Conservation (phyloP, 2,113 vertebrate species). For the Cavia porcellus region DNA sequence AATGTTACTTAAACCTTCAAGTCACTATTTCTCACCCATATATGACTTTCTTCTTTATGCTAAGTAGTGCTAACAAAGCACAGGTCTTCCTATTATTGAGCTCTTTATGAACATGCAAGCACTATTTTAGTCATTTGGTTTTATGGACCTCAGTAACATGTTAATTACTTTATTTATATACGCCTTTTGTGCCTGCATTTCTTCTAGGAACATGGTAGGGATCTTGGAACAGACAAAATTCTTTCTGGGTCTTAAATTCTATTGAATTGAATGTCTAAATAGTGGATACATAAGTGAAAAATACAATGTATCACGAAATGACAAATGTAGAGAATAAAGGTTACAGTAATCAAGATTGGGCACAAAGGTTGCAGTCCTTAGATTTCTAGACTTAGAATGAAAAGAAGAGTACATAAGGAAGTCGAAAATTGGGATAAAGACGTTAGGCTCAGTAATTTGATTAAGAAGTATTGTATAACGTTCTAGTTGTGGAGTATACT, state of each 20-base stretch:
- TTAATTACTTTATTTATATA: background rate
- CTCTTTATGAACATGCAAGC: background rate
- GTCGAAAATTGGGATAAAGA: background rate
- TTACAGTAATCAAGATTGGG: background rate
- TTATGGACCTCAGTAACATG: background rate
- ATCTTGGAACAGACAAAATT: background rate
- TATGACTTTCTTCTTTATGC: background rate
- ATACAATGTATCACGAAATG: background rate
- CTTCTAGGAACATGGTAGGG: background rate
- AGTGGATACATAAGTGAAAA: background rate
- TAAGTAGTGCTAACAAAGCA: background rate
- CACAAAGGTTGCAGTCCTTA: background rate
- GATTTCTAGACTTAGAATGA: background rate
- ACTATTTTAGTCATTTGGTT: background rate
- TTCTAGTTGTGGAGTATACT: background rate
- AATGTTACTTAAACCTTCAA: background rate
- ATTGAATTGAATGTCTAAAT: background rate
- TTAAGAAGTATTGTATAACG: background rate
- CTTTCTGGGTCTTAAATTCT: background rate
- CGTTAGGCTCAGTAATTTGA: background rate
- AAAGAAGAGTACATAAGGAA: background rate
- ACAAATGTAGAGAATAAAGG: background rate
- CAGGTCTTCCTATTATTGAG: background rate
- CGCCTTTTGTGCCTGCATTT: background rate
- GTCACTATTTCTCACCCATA: background rate